These are phyloP conservation scores for Carabus problematicus DNA, from an alignment of 2,888 invertebrate genomes.

Conservation along the genomic window DNA sequence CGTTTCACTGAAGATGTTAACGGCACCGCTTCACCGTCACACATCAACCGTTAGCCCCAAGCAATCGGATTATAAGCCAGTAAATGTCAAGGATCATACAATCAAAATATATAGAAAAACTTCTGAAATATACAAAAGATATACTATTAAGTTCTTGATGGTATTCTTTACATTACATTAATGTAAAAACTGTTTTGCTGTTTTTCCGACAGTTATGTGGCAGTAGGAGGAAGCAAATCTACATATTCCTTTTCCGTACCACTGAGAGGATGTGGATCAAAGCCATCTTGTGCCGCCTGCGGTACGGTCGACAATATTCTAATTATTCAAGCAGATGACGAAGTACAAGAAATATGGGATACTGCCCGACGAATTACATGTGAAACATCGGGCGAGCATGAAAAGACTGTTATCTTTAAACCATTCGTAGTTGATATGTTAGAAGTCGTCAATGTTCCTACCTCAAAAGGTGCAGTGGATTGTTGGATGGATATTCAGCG, in stretches of 20 bases:
- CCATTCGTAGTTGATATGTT: conserved; percentile 65
- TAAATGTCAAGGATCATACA: conserved; percentile 33
- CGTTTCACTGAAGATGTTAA: not conserved
- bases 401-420: conserved; percentile 59
- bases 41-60: conserved; percentile 1
- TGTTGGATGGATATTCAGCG: conserved; percentile 81
- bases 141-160: not conserved
- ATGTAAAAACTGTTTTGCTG: not conserved
- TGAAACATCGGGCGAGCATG: conserved; percentile 55
- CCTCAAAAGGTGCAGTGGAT: conserved; percentile 70
- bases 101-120: conserved; percentile 1
- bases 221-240: conserved; percentile 65
- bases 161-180: not conserved
- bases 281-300: conserved; percentile 67
- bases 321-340: conserved; percentile 72
- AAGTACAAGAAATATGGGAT: conserved; percentile 71
- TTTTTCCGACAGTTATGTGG: conserved; percentile 59
- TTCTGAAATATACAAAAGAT: not conserved
- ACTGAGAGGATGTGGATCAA: conserved; percentile 68
- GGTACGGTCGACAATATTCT: conserved; percentile 71
- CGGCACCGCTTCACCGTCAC: not conserved
- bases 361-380: conserved; percentile 69
- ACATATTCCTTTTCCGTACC: conserved; percentile 71
- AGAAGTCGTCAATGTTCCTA: conserved; percentile 64
- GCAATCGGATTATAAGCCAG: not conserved